Percentiles rank a stretch among this genome's conserved stretches.
Conservation (phyloP, 2,888 invertebrate species). For the Pomacea canaliculata region DNA sequence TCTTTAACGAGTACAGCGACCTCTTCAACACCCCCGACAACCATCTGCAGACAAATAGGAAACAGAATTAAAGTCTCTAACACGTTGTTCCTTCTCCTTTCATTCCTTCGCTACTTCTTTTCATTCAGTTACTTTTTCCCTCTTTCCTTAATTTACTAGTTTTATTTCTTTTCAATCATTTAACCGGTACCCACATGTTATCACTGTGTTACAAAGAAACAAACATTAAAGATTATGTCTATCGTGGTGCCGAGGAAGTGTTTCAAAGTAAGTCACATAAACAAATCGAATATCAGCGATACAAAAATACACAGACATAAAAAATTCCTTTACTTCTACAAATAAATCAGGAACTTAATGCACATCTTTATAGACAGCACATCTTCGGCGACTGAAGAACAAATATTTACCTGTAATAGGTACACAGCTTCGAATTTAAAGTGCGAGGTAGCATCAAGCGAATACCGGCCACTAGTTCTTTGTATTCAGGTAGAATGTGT, state of each 20-base stretch:
- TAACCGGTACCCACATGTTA: too few species aligned
- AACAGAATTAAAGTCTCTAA: too few species aligned
- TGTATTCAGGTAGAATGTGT: conserved; percentile 26
- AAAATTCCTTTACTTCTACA: too few species aligned
- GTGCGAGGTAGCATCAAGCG: conserved; percentile 33
- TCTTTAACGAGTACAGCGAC: conserved; percentile 48
- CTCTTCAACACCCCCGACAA: conserved; percentile 50
- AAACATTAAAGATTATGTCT: too few species aligned
- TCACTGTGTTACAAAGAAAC: too few species aligned
- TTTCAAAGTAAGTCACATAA: too few species aligned
- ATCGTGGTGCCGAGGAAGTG: too few species aligned
- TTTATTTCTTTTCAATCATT: too few species aligned
- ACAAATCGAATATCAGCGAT: too few species aligned
- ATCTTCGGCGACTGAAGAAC: background rate
- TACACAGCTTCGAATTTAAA: conserved; percentile 33
- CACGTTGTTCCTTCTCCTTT: background rate
- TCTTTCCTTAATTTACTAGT: too few species aligned
- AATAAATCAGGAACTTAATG: too few species aligned
- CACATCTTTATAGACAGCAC: background rate
- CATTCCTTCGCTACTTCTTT: background rate
- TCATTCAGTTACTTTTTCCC: background rate
- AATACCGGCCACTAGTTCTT: conserved; percentile 28
- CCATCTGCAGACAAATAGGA: conserved; percentile 41
- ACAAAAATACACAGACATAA: too few species aligned
- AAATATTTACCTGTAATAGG: conserved; percentile 26